A percentile compares a stretch with the other conserved stretches of the same genome.
phyloP scores from a whole-genome alignment of 2,113 vertebrate species.

The Plecotus auritus region DNA sequence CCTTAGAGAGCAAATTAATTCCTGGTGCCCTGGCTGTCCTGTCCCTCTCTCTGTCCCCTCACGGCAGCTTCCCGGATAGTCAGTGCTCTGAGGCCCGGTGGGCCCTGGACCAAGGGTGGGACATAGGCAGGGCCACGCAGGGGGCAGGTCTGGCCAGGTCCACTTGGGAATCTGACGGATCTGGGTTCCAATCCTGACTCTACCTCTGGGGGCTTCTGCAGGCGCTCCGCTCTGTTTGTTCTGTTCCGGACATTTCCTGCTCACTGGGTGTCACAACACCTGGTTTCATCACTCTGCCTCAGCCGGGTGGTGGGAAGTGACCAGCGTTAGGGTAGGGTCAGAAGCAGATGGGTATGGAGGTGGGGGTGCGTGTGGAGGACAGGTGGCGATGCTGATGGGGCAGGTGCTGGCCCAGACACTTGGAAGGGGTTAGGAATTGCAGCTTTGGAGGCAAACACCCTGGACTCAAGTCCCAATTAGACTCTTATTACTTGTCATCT shows the following conservation, averaged over 20 bases:
- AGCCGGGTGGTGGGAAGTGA: neutral
- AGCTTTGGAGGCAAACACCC: neutral
- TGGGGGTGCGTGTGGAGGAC: no score
- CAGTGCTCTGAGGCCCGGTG: neutral
- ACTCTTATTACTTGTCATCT: neutral
- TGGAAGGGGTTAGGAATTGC: neutral
- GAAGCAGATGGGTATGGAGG: neutral
- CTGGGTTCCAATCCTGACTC: neutral
- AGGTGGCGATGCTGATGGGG: neutral
- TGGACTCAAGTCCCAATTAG: neutral
- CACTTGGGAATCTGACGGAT: neutral
- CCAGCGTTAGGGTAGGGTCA: neutral
- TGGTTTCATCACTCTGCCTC: slow-evolving; percentile 31
- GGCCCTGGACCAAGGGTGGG: neutral
- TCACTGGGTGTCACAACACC: neutral
- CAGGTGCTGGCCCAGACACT: neutral
- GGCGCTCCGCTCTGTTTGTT: neutral
- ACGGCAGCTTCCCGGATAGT: neutral
- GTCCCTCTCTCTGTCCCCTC: neutral
- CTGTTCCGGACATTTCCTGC: no score
- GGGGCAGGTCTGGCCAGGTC: neutral
- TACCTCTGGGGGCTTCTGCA: neutral
- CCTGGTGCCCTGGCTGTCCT: neutral
- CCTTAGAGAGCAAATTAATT: neutral
- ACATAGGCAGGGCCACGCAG: neutral